Evolutionary conservation across 2,113 vertebrate species (phyloP).

Genomic region (Dasyprocta punctata): DNA sequence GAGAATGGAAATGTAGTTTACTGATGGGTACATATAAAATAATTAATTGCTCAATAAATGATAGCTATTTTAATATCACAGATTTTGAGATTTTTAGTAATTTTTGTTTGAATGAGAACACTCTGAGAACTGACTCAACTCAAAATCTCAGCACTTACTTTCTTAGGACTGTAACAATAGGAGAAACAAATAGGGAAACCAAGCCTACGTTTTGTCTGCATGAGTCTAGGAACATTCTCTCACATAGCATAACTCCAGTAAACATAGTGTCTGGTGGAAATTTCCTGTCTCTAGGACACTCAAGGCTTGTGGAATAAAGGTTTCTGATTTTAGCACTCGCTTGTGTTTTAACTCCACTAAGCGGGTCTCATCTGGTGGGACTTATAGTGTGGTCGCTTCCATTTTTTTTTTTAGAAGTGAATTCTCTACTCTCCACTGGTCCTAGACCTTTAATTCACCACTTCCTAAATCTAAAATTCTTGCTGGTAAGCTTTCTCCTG

Average conservation of each 20-base stretch:
- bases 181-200: neutral
- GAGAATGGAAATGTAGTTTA: neutral
- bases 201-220: neutral
- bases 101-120: neutral
- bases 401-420: slow-evolving; percentile 3
- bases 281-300: neutral
- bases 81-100: slow-evolving; percentile 1
- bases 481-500: neutral
- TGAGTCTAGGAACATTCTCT: neutral
- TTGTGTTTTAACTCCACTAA: neutral
- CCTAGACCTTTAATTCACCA: neutral
- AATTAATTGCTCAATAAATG: neutral
- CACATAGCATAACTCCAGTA: neutral
- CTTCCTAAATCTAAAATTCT: neutral
- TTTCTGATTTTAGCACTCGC: neutral
- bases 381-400: neutral
- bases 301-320: neutral
- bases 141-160: neutral
- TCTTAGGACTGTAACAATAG: neutral
- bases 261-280: neutral
- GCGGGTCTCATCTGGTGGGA: neutral
- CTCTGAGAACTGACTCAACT: neutral
- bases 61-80: neutral
- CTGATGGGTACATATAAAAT: neutral
- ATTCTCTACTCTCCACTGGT: neutral